These are phyloP conservation scores for Brachionus plicatilis DNA, from an alignment of 1,140 invertebrate genomes.

Conservation along the genomic window DNA sequence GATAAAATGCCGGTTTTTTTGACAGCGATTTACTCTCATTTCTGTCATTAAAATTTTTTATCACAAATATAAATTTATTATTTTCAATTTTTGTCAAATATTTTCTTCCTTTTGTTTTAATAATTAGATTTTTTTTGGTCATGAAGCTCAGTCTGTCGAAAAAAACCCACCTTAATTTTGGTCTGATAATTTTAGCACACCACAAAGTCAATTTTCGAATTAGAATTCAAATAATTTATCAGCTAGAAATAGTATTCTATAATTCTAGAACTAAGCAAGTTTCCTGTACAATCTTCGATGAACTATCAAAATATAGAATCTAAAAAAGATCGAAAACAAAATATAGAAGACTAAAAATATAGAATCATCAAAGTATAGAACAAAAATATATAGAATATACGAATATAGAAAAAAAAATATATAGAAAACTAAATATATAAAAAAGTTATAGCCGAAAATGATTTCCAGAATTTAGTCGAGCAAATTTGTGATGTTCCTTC, in stretches of 20 bases:
- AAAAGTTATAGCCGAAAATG: too few relatives aligned
- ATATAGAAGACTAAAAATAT: too few relatives aligned
- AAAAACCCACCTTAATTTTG: neutral
- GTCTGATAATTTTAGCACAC: neutral
- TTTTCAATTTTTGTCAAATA: neutral
- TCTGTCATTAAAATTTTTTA: neutral
- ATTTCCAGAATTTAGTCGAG: too few relatives aligned
- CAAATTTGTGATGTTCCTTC: too few relatives aligned
- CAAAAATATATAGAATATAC: too few relatives aligned
- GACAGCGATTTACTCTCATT: neutral
- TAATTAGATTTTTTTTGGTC: neutral
- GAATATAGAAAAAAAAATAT: too few relatives aligned
- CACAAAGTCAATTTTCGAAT: neutral
- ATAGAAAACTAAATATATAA: too few relatives aligned
- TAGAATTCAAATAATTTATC: neutral
- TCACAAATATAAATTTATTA: neutral
- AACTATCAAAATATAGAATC: too few relatives aligned
- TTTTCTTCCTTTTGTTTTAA: neutral
- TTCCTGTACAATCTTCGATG: neutral
- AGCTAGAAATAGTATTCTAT: neutral
- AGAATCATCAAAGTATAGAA: too few relatives aligned
- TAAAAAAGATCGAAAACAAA: too few relatives aligned
- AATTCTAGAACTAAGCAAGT: neutral
- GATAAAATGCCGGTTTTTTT: neutral
- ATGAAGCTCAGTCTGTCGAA: neutral